Percentiles rank a stretch among this genome's conserved stretches.
phyloP scores from a whole-genome alignment of 2,888 invertebrate genomes.

The Hypercompe scribonia region DNA sequence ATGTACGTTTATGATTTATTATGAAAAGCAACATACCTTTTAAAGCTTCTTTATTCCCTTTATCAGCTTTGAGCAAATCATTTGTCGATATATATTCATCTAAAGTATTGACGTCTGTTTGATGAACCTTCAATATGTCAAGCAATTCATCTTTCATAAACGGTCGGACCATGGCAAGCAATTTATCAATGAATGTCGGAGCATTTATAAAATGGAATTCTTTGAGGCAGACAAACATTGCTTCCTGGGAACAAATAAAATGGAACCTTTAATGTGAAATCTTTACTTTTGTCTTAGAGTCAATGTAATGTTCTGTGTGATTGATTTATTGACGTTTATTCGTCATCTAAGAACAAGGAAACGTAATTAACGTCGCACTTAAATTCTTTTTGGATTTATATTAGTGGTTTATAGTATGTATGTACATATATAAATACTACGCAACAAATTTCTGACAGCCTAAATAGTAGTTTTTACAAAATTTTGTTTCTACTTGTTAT shows the following conservation, averaged over 20 bases:
- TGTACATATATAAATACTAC: background rate
- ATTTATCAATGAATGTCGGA: slow-evolving; percentile 89
- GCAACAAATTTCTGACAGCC: too few relatives aligned
- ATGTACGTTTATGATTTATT: background rate
- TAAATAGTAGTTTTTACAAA: too few relatives aligned
- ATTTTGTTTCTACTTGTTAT: too few relatives aligned
- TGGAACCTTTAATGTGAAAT: slow-evolving; percentile 16
- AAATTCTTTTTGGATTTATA: background rate
- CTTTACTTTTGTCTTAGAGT: slow-evolving; percentile 14
- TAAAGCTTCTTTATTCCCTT: slow-evolving; percentile 77
- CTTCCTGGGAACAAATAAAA: slow-evolving; percentile 83
- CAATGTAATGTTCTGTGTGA: background rate
- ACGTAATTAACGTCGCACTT: background rate
- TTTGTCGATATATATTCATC: slow-evolving; percentile 83
- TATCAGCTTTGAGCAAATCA: slow-evolving; percentile 86
- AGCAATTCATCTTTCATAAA: slow-evolving; percentile 90
- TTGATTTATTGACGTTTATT: slow-evolving; percentile 4
- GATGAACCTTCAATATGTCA: slow-evolving; percentile 83
- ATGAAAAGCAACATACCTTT: slow-evolving; percentile 55
- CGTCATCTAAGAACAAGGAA: background rate
- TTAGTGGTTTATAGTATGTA: background rate
- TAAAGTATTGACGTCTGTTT: slow-evolving; percentile 74
- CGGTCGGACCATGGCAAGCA: slow-evolving; percentile 89
- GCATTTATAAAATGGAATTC: slow-evolving; percentile 90
- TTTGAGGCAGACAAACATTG: slow-evolving; percentile 86